A percentile compares a stretch with the other conserved stretches of the same genome.
Conservation (phyloP, 1,140 invertebrate species). For the Zaprionus gabonicus region DNA sequence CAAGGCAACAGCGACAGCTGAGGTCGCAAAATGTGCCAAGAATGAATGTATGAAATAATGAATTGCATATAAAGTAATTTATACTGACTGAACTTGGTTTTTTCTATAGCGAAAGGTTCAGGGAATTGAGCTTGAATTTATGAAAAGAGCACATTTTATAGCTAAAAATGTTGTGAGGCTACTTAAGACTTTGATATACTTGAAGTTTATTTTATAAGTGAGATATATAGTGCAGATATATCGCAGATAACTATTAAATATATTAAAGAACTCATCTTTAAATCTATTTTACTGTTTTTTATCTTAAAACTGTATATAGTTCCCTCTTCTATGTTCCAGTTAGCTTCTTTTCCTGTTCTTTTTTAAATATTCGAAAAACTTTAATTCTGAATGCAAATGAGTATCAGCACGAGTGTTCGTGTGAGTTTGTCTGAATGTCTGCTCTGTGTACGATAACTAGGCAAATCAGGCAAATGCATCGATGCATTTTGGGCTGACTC, state of each 20-base stretch:
- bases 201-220: no score
- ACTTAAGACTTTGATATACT: neutral
- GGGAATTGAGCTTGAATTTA: neutral
- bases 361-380: slow-evolving; percentile 18
- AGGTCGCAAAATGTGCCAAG: slow-evolving; percentile 18
- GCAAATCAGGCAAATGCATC: slow-evolving; percentile 43
- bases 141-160: neutral
- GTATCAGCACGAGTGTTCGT: neutral
- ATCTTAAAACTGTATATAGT: no score
- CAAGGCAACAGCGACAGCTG: slow-evolving; percentile 18
- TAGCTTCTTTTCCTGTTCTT: neutral
- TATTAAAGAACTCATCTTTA: no score
- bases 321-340: neutral
- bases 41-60: slow-evolving; percentile 3
- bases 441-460: slow-evolving; percentile 30
- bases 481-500: slow-evolving; percentile 25
- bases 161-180: neutral
- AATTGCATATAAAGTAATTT: neutral
- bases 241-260: neutral
- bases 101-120: neutral
- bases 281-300: no score
- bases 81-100: neutral
- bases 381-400: slow-evolving; percentile 3
- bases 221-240: no score
- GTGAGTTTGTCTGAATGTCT: neutral